Evolutionary conservation across 2,888 invertebrate species (phyloP), one percentile per base, ranked within the genome.

Genomic region (Ectemnius cavifrons): DNA sequence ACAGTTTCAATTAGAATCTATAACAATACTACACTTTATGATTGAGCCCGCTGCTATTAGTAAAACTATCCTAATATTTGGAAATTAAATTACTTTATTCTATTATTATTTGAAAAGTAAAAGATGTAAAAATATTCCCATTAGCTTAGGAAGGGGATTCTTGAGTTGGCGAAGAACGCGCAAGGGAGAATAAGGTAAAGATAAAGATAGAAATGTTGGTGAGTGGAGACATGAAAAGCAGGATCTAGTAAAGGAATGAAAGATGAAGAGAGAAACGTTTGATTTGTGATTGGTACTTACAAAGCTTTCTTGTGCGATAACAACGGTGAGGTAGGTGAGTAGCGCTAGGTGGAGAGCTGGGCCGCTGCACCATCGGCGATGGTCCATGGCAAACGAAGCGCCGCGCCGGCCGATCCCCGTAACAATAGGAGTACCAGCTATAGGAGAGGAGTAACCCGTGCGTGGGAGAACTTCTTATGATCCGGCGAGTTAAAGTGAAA

Each of bases 401-500:
- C 47, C 57, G 28, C 28, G 6, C 46, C 52, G 16, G 52, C 52
- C 37, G 45, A 47, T 45, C 16, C 5, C 49, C 4, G 23, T n/a
- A 18, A 57, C 28, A 20, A 27, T 60, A 61, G 28, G 37, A 47
- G 37, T 20, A 14, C 64, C 46, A 27, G 61, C 28, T 47, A 37
- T 18, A 37, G 37, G 37, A 37, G 37, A 46, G 57, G 8, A 46
- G 57, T 57, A 37, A 45, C 18, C 37, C 56, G 8, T 57, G 28
- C 49, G 37, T 14, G 65, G 28, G n/a, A 60, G 37, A 37, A 11
- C 37, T 49, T 37, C 37, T 6, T 65, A 67, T 67, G 64, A 71
- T 80, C 67, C 73, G 76, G 83, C 80, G 76, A 80, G 78, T 77
- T 80, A 77, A 84, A 84, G 86, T 86, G 87, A 87, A 87, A 87